A percentile compares a stretch with the other conserved stretches of the same genome.
Evolutionary conservation across 1,140 invertebrate species (phyloP).

Genomic region (Copidosoma floridanum): DNA sequence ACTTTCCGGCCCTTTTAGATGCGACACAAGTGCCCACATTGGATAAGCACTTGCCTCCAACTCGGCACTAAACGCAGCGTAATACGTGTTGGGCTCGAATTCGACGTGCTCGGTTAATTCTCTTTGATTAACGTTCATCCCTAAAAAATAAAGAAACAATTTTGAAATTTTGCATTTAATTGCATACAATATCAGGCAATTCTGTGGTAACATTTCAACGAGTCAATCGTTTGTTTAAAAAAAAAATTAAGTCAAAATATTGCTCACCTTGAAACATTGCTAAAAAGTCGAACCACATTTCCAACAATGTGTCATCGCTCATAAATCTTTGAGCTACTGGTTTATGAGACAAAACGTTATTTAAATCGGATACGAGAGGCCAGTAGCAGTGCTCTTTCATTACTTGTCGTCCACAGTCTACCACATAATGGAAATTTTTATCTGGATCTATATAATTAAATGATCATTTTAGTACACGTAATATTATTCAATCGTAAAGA

Average conservation of each 20-base stretch:
- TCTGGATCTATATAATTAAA: slow-evolving; percentile 63
- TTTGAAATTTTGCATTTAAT: too few relatives aligned
- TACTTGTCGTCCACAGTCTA: slow-evolving; percentile 85
- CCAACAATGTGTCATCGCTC: slow-evolving; percentile 77
- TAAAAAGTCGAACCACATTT: slow-evolving; percentile 94
- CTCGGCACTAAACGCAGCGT: slow-evolving; percentile 95
- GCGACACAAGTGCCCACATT: slow-evolving; percentile 93
- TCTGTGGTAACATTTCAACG: too few relatives aligned
- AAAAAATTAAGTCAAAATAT: too few relatives aligned
- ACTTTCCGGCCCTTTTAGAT: slow-evolving; percentile 74
- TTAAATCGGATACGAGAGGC: slow-evolving; percentile 95
- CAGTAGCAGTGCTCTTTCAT: slow-evolving; percentile 99
- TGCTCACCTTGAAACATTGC: slow-evolving; percentile 86
- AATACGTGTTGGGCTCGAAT: slow-evolving; percentile 95
- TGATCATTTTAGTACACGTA: background rate
- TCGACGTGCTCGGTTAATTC: slow-evolving; percentile 91
- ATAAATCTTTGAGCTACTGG: slow-evolving; percentile 88
- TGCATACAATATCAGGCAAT: too few relatives aligned
- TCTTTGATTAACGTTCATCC: slow-evolving; percentile 93
- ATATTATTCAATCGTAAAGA: background rate
- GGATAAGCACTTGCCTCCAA: slow-evolving; percentile 93
- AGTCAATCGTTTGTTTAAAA: too few relatives aligned
- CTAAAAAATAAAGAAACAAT: slow-evolving; percentile 56
- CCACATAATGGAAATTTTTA: slow-evolving; percentile 85
- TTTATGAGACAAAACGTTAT: slow-evolving; percentile 92